These are phyloP conservation scores for Aspidoscelis tigris DNA, from an alignment of 2,113 vertebrate genomes.

Conservation along the genomic window DNA sequence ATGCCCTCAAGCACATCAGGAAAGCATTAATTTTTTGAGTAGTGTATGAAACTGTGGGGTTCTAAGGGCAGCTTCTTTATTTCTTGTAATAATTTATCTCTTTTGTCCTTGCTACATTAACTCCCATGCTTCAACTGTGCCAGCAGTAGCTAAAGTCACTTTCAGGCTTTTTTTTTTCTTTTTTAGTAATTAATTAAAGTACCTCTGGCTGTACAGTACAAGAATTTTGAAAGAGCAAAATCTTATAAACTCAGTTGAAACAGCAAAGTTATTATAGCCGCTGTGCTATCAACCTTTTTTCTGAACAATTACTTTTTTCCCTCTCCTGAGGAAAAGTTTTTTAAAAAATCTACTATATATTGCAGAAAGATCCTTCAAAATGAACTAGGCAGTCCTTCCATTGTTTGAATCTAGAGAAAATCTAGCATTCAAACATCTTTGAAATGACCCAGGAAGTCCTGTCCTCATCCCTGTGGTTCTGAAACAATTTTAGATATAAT, in stretches of 20 bases:
- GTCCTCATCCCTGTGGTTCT: too few relatives aligned
- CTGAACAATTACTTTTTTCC: too few relatives aligned
- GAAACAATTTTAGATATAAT: too few relatives aligned
- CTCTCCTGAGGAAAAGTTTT: too few relatives aligned
- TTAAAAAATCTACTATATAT: too few relatives aligned
- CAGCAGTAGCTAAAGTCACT: background rate
- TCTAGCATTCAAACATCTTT: too few relatives aligned
- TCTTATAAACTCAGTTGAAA: constrained; percentile 19
- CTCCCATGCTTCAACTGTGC: background rate
- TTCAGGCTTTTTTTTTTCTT: constrained; percentile 22
- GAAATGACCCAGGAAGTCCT: too few relatives aligned
- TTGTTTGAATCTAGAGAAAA: too few relatives aligned
- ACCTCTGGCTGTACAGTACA: background rate
- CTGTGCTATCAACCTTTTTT: background rate
- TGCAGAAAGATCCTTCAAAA: too few relatives aligned
- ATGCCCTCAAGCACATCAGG: background rate
- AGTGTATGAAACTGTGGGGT: background rate
- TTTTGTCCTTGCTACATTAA: background rate
- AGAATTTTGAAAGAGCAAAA: background rate
- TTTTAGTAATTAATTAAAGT: constrained; percentile 4
- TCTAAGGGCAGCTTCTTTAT: background rate
- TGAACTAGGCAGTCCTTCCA: too few relatives aligned
- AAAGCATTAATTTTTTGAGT: background rate
- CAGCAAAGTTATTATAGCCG: background rate
- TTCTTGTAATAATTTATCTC: background rate